Evolutionary conservation across 2,797 vertebrate species (phyloP), one percentile per base, ranked within the genome.

Genomic region (Onychomys leucogaster): DNA sequence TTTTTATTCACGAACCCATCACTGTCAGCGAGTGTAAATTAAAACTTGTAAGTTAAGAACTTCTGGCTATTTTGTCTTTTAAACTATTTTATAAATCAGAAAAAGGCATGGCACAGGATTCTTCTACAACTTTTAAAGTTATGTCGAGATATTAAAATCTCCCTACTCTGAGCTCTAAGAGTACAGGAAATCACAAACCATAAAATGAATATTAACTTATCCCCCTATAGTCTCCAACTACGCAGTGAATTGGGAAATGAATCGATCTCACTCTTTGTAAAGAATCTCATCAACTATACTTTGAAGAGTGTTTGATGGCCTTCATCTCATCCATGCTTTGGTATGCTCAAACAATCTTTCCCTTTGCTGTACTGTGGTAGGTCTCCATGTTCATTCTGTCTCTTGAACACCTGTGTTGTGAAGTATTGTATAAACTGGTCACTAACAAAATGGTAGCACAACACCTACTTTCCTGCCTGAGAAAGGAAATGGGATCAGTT

Each of bases 61-160:
- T 55, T 94, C 27, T 10, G 19, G 78, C 3, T n/a, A 10, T 2
- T 37, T 29, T 57, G 65, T 52, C 81, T 71, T 78, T 17, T 37
- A 86, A 82, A 95, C 46, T n/a, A 10, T 23, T 92, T 83, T 69
- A 55, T 67, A 88, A 69, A 67, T 71, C 32, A 89, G n/a, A 90
- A 67, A 63, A 80, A 76, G 32, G 2, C 32, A 76, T 4, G 3
- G 61, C 5, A 63, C 57, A 27, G 1, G 1, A 67, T 11, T 63
- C 8, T 75, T 69, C 6, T 1, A 21, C 19, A n/a, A 82, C 16
- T 1, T 65, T 84, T n/a, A 61, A 49, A 93, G 41, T 27, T 8
- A 63, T 55, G 29, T 69, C 6, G 25, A 91, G 90, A 92, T 32
- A 55, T 46, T 83, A 78, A 49, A 84, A 69, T 57, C 43, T 94